A percentile compares a stretch with the other conserved stretches of the same genome.
Evolutionary conservation across 2,113 vertebrate species (phyloP).

Genomic region (Isichthys henryi): DNA sequence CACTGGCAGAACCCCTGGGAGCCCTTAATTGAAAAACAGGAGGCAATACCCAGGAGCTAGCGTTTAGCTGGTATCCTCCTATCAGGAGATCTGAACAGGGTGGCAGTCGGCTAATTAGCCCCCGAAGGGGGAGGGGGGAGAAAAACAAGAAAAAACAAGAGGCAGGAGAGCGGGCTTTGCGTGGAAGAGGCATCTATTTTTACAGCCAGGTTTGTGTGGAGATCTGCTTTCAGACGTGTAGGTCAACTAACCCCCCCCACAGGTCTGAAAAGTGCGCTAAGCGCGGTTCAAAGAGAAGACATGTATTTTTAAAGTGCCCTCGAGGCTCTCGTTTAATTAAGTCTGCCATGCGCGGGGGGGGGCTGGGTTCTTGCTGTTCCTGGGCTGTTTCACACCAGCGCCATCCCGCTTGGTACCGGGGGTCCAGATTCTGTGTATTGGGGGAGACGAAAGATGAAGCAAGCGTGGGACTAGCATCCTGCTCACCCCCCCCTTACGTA

Average conservation of each 20-base stretch:
- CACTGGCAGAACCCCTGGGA: neutral
- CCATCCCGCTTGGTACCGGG: neutral
- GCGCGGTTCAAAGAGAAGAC: slow-evolving; percentile 1
- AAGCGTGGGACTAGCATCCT: neutral
- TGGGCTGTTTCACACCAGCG: neutral
- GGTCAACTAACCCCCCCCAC: neutral
- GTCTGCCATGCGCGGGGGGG: neutral
- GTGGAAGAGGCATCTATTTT: slow-evolving; percentile 23
- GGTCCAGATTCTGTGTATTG: neutral
- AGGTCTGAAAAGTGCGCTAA: neutral
- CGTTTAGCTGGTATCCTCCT: slow-evolving; percentile 25
- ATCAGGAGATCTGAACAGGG: slow-evolving; percentile 28
- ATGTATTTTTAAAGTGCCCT: slow-evolving; percentile 2
- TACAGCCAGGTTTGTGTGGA: slow-evolving; percentile 26
- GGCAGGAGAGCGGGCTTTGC: neutral
- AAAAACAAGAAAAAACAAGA: slow-evolving; percentile 1
- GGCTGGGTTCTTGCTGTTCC: neutral
- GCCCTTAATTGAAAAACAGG: slow-evolving; percentile 60
- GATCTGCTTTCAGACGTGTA: neutral
- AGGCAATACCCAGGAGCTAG: slow-evolving; percentile 34
- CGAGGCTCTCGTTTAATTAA: neutral
- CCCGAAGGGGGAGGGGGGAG: slow-evolving; percentile 20
- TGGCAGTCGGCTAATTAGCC: slow-evolving; percentile 30
- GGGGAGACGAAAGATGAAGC: neutral
- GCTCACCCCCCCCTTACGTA: neutral